Conservation (phyloP, 53 echinoderm and acorn worm species). For the Arbacia lixula region DNA sequence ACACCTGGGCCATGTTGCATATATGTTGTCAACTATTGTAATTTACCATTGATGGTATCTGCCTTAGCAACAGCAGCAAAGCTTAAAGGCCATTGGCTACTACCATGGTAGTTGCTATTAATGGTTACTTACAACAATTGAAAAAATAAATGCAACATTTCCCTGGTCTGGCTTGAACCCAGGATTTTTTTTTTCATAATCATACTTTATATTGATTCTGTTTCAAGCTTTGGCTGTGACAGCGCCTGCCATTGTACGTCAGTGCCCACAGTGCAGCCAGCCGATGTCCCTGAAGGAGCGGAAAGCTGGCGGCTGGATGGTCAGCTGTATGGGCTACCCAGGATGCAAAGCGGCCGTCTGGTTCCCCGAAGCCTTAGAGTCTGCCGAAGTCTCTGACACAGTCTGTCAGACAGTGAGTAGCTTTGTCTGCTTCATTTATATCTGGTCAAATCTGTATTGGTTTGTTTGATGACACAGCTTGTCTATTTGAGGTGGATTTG, state of each 20-base stretch:
- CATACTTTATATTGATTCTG: not conserved
- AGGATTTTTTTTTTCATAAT: too few relatives aligned
- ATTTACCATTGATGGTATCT: too few relatives aligned
- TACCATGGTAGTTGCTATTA: too few relatives aligned
- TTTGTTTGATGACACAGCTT: too few relatives aligned
- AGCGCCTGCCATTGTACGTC: constrained; percentile 58
- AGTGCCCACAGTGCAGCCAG: constrained; percentile 83
- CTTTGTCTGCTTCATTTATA: too few relatives aligned
- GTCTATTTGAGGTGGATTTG: too few relatives aligned
- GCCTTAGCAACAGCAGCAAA: too few relatives aligned
- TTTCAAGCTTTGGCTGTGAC: not conserved
- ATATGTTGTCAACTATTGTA: too few relatives aligned
- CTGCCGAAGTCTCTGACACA: constrained; percentile 76
- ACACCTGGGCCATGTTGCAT: too few relatives aligned
- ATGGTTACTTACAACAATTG: too few relatives aligned
- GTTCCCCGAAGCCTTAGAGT: constrained; percentile 75
- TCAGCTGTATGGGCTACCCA: constrained; percentile 91
- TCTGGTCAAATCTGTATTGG: too few relatives aligned
- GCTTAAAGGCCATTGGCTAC: too few relatives aligned
- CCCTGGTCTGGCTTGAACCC: not conserved
- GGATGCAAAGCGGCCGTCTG: constrained; percentile 91
- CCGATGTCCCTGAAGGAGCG: constrained; percentile 87
- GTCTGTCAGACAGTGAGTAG: constrained; percentile 76
- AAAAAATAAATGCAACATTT: not conserved
- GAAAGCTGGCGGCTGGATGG: constrained; percentile 93